A percentile compares a stretch with the other conserved stretches of the same genome.
Evolutionary conservation across 2,888 invertebrate genomes (phyloP).

Genomic region (Pristionchus arcanus): DNA sequence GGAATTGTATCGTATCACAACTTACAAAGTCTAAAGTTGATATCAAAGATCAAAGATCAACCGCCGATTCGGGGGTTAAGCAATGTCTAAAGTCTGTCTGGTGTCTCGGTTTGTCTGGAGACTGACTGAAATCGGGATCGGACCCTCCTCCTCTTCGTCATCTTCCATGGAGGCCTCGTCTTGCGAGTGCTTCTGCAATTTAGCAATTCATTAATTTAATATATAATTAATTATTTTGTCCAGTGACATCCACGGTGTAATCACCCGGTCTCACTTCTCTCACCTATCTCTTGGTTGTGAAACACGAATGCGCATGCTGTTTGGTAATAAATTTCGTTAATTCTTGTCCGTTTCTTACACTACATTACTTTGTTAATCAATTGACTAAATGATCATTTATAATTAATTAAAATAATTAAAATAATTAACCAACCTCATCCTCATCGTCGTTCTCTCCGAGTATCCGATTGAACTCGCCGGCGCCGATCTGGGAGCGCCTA

Average conservation of each 20-base stretch:
- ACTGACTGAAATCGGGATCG: neutral
- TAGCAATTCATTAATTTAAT: neutral
- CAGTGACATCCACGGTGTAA: neutral
- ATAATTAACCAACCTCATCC: slow-evolving; percentile 46
- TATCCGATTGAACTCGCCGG: slow-evolving; percentile 51
- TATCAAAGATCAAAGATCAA: neutral
- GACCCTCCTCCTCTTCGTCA: slow-evolving; percentile 38
- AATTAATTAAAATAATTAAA: neutral
- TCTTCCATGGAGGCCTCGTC: slow-evolving; percentile 37
- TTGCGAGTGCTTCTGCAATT: slow-evolving; percentile 52
- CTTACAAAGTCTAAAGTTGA: neutral
- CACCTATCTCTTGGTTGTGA: too few species aligned
- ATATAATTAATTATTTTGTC: neutral
- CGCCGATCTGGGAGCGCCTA: slow-evolving; percentile 50
- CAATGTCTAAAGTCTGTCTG: too few species aligned
- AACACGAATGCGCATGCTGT: neutral
- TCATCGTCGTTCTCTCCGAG: slow-evolving; percentile 54
- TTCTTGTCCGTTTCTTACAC: too few species aligned
- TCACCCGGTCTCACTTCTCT: too few species aligned
- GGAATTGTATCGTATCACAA: slow-evolving; percentile 6
- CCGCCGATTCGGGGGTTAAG: too few species aligned
- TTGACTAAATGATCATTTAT: too few species aligned
- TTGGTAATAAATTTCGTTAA: neutral
- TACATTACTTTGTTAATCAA: neutral
- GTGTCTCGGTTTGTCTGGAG: neutral